Evolutionary conservation across 2,113 vertebrate species (phyloP).

Genomic region (sheep (Ovis aries)): DNA sequence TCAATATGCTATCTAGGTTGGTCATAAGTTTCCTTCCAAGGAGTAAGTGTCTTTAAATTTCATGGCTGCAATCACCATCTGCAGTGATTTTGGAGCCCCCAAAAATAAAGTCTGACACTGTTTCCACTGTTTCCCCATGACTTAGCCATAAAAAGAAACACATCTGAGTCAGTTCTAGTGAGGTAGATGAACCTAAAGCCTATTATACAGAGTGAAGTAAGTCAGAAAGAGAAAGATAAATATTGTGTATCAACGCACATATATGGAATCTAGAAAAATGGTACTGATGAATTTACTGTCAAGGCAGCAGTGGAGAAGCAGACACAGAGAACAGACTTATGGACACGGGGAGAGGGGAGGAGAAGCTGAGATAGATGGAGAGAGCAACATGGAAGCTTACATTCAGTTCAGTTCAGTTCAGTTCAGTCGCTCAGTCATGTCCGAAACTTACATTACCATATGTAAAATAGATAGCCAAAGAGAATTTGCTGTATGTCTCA

Average conservation of each 20-base stretch:
- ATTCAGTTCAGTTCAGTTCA: neutral
- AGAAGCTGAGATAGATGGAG: neutral
- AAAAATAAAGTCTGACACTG: too few relatives aligned
- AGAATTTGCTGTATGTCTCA: neutral
- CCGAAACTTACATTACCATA: neutral
- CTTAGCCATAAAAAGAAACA: neutral
- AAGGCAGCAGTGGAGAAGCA: neutral
- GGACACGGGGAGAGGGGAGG: neutral
- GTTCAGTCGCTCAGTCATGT: too few relatives aligned
- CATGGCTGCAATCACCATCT: too few relatives aligned
- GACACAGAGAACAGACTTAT: neutral
- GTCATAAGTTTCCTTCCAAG: too few relatives aligned
- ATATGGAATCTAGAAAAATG: neutral
- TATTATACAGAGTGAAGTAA: neutral
- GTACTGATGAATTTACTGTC: neutral
- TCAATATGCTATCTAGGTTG: too few relatives aligned
- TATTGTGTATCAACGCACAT: accelerated
- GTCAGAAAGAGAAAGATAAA: neutral
- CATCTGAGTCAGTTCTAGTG: neutral
- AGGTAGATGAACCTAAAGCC: neutral
- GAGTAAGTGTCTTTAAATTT: too few relatives aligned
- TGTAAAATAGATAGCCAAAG: neutral
- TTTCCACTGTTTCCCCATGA: neutral
- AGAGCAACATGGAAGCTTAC: neutral
- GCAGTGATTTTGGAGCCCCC: too few relatives aligned